Base-by-base conservation (phyloP, 2,888 invertebrate species). In the Sclerodermus sp. region DNA sequence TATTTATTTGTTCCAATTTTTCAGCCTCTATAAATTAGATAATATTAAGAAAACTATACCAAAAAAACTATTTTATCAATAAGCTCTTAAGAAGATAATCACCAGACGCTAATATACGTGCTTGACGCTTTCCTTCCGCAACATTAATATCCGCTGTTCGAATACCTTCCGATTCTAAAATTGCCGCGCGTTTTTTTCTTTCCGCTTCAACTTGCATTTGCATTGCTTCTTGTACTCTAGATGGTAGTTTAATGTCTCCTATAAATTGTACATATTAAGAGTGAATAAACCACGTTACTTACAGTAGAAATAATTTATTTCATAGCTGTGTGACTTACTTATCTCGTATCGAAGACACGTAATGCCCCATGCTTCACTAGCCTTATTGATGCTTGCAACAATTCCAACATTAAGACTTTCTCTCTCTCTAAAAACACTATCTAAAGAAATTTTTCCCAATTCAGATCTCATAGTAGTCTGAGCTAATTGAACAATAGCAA, bases 121-220 rank as follows among this genome's bases (percentile, higher is more conserved):
- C 85, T 73, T 89, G 87, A 53, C 97, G 87, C 80, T 94, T 91
- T 71, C 99, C 99, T 79, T 98, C 96, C 0, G 99, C 99, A 5
- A 96, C 91, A 79, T 99, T 99, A 51, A 99, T 96, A 58, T 97
- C 95, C 0, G 93, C 92, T 60, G 90, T 90, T 18, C 93, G 82
- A 9, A 88, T 84, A 74, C 97, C 97, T 81, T 99, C 99, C 0
- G 98, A 98, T 77, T 99, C 97, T 57, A 99, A 82, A 70, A 99
- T 92, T 13, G 95, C 91, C 0, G 99, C 99, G 60, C 99, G 83
- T 77, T 99, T 99, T 72, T 90, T 89, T 47, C 99, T 81, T 78
- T 99, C 99, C 0, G 99, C 99, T 80, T 99, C 98, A 0, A 99
- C 99, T 82, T 99, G 99, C 96, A 98, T 97, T 79, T 99, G 99